phyloP scores from a whole-genome alignment of 2,888 invertebrate genomes.

The Epinotia bilunana region DNA sequence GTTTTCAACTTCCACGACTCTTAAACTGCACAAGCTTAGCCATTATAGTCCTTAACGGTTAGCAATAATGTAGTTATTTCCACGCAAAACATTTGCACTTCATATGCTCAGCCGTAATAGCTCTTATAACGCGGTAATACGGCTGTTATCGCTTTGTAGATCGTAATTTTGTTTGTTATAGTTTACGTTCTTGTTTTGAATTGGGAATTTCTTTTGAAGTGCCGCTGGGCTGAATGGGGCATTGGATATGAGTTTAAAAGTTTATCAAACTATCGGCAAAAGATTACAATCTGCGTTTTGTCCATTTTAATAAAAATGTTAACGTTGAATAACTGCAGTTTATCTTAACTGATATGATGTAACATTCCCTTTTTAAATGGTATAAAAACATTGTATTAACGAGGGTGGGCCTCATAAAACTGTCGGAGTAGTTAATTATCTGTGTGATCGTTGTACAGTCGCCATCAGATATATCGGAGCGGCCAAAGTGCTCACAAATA shows the following conservation, averaged over 20 bases:
- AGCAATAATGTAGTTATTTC: constrained; percentile 4
- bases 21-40: background rate
- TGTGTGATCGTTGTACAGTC: too few relatives aligned
- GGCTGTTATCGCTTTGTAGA: background rate
- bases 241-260: constrained; percentile 6
- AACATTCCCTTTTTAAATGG: too few relatives aligned
- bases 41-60: background rate
- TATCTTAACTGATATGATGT: too few relatives aligned
- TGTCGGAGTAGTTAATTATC: too few relatives aligned
- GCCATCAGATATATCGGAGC: too few relatives aligned
- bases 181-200: constrained; percentile 9
- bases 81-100: background rate
- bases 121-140: background rate
- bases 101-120: background rate
- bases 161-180: background rate
- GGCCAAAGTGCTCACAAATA: too few relatives aligned
- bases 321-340: background rate
- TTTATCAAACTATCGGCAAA: constrained; percentile 2
- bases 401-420: too few relatives aligned
- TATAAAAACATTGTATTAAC: too few relatives aligned
- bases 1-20: background rate
- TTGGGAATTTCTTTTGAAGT: constrained; percentile 9
- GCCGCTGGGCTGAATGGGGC: constrained; percentile 14
- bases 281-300: background rate
- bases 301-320: background rate